Percentiles rank a stretch among this genome's conserved stretches.
Conservation (phyloP, 1,140 invertebrate species). For the Plodia interpunctella region DNA sequence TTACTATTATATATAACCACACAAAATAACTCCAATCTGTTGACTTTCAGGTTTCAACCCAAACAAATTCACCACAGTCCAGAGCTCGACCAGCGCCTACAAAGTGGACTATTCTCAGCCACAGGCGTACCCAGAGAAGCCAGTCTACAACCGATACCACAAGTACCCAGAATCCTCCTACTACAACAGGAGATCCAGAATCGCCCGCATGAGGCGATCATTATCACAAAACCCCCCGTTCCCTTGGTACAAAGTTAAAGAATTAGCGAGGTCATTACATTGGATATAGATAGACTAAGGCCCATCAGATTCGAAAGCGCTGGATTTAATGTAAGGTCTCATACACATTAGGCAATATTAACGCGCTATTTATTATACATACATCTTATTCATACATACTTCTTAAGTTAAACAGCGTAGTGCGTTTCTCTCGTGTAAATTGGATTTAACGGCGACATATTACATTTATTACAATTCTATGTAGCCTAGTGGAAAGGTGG, state of each 20-base stretch:
- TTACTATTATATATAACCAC: too few species aligned
- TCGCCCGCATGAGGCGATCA: slow-evolving; percentile 66
- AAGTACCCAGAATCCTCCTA: slow-evolving; percentile 57
- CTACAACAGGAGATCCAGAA: slow-evolving; percentile 71
- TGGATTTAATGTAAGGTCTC: not conserved
- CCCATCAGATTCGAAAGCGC: not conserved
- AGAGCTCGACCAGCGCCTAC: slow-evolving; percentile 70
- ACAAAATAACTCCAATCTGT: not conserved
- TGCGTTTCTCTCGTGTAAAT: too few species aligned
- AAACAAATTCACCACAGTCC: slow-evolving; percentile 55
- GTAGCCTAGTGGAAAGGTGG: too few species aligned
- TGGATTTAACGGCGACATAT: too few species aligned
- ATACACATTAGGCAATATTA: too few species aligned
- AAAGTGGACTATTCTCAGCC: slow-evolving; percentile 75
- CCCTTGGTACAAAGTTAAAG: slow-evolving; percentile 84
- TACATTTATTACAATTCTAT: too few species aligned
- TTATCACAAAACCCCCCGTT: slow-evolving; percentile 77
- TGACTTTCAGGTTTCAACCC: slow-evolving; percentile 55
- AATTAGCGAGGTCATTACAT: slow-evolving; percentile 78
- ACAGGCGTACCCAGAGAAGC: slow-evolving; percentile 58
- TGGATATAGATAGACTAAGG: slow-evolving; percentile 63
- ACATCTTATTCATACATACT: too few species aligned
- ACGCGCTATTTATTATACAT: too few species aligned
- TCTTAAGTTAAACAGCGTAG: too few species aligned
- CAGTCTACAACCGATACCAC: slow-evolving; percentile 62